phyloP scores from a whole-genome alignment of 2,797 vertebrate genomes.

The Vipera latastei region DNA sequence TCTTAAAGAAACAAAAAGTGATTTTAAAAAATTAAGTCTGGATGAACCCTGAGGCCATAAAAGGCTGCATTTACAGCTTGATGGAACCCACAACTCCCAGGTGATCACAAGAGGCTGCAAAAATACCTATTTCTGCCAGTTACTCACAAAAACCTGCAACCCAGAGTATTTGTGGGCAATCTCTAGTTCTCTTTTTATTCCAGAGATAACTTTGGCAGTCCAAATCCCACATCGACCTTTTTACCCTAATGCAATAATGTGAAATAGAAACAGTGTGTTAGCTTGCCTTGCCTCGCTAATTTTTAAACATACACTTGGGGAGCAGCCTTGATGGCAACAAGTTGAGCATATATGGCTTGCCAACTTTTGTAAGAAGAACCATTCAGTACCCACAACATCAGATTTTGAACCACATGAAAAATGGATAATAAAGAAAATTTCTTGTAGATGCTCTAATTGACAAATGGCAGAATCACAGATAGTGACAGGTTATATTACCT shows the following conservation, averaged over 20 bases:
- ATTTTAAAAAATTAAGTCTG: not conserved
- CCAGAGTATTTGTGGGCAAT: not conserved
- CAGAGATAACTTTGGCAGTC: not conserved
- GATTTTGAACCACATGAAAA: not conserved
- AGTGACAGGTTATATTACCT: not conserved
- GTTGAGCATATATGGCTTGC: not conserved
- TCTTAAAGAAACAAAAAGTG: not conserved
- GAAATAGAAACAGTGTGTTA: not conserved
- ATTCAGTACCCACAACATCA: not conserved
- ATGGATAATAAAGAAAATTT: not conserved
- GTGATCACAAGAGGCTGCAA: not conserved
- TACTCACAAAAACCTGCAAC: not conserved
- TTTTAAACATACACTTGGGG: not conserved
- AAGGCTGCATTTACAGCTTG: not conserved
- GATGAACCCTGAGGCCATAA: not conserved
- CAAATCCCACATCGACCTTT: not conserved
- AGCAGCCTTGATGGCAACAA: not conserved
- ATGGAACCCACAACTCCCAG: not conserved
- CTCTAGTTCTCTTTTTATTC: not conserved
- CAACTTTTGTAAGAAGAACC: not conserved
- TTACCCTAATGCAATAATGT: not conserved
- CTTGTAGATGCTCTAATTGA: not conserved
- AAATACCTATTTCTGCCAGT: not conserved
- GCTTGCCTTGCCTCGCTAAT: not conserved
- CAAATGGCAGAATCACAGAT: not conserved